phyloP scores from a whole-genome alignment of 2,888 invertebrate genomes.

The Bursaphelenchus okinawaensis region DNA sequence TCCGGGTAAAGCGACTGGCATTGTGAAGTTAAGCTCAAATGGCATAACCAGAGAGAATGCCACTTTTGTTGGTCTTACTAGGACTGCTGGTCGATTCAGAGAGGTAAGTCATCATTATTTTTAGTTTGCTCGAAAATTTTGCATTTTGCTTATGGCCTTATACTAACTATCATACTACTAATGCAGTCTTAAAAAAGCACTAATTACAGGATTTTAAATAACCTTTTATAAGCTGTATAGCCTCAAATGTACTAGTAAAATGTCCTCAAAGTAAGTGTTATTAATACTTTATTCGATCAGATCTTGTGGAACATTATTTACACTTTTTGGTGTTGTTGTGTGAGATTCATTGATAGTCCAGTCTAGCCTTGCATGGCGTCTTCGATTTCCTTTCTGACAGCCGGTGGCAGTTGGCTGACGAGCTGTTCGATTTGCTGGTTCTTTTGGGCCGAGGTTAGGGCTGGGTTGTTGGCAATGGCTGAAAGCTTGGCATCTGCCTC shows the following conservation, averaged over 20 bases:
- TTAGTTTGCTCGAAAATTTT: not conserved
- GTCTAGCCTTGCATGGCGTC: conserved; percentile 36
- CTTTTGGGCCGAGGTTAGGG: conserved; percentile 41
- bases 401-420: conserved; percentile 36
- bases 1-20: conserved; percentile 16
- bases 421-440: conserved; percentile 42
- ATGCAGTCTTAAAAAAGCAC: too few species aligned
- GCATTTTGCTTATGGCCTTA: too few species aligned
- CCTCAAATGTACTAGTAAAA: too few species aligned
- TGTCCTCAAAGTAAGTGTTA: not conserved
- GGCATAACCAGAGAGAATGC: conserved; percentile 18
- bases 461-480: conserved; percentile 42
- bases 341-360: too few species aligned
- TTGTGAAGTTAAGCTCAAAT: conserved; percentile 14
- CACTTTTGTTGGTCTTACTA: conserved; percentile 21
- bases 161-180: too few species aligned
- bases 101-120: conserved; percentile 15
- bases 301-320: not conserved
- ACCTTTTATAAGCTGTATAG: too few species aligned
- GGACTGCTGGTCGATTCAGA: conserved; percentile 17
- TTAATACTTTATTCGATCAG: not conserved
- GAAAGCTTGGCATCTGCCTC: conserved; percentile 39
- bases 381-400: conserved; percentile 46
- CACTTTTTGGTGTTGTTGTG: not conserved
- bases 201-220: too few species aligned